A percentile compares a stretch with the other conserved stretches of the same genome.
These are phyloP conservation scores for Chionodraco myersi DNA, from an alignment of 2,113 vertebrate species.

Conservation along the genomic window DNA sequence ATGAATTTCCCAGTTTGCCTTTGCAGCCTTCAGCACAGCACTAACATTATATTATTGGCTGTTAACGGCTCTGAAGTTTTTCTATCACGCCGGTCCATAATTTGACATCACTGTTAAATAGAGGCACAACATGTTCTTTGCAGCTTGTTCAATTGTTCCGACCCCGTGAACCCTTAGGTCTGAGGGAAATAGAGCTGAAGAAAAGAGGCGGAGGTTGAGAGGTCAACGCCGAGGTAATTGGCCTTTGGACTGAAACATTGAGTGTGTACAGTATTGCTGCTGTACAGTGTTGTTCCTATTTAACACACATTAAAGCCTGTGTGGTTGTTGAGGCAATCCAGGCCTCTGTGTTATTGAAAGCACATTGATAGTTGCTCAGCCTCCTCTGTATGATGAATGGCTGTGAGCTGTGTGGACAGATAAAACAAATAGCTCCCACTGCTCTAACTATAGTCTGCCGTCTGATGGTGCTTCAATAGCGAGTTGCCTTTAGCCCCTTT, in stretches of 20 bases:
- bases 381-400: constrained; percentile 66
- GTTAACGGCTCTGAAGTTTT: constrained; percentile 60
- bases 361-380: constrained; percentile 48
- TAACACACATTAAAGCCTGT: constrained; percentile 20
- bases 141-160: constrained; percentile 54
- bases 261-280: background rate
- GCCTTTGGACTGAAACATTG: constrained; percentile 12
- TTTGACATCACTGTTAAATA: constrained; percentile 67
- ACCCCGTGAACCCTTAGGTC: constrained; percentile 40
- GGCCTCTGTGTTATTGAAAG: constrained; percentile 51
- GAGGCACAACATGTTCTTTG: constrained; percentile 57
- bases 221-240: constrained; percentile 52
- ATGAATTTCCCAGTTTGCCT: constrained; percentile 62
- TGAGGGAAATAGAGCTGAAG: constrained; percentile 22
- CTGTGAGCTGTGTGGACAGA: constrained; percentile 38
- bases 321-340: constrained; percentile 13
- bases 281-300: background rate
- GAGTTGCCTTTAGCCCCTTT: constrained; percentile 29
- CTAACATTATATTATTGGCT: constrained; percentile 56
- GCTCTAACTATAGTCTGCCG: constrained; percentile 31
- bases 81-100: constrained; percentile 56
- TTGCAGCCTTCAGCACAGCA: constrained; percentile 59
- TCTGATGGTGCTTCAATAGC: constrained; percentile 42
- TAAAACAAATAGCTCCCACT: constrained; percentile 62
- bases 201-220: constrained; percentile 4